Evolutionary conservation across 2,888 invertebrate species (phyloP).

Genomic region (Nowickia ferox): DNA sequence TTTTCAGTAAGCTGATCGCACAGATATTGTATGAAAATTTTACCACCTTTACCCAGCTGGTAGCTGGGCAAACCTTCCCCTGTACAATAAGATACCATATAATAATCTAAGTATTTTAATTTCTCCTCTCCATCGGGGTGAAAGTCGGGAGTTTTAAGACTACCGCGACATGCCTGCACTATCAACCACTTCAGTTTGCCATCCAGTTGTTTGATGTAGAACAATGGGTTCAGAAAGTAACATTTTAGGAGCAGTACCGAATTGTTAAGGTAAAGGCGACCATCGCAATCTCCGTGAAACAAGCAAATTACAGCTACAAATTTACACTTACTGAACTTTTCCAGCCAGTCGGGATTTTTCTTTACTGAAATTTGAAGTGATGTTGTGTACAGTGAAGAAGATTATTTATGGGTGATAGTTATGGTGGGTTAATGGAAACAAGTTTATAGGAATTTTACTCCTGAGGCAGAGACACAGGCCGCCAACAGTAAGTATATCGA

Average conservation of each 20-base stretch:
- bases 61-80: conserved; percentile 44
- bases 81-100: conserved; percentile 54
- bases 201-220: conserved; percentile 50
- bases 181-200: conserved; percentile 66
- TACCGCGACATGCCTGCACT: conserved; percentile 60
- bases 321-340: conserved; percentile 17
- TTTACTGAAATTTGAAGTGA: conserved; percentile 45
- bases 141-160: background rate
- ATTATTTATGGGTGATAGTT: too few relatives aligned
- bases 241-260: background rate
- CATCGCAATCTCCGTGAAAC: conserved; percentile 49
- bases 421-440: too few relatives aligned
- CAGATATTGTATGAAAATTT: conserved; percentile 51
- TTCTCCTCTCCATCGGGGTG: conserved; percentile 28
- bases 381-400: background rate
- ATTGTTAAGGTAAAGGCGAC: background rate
- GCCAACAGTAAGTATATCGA: too few relatives aligned
- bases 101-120: conserved; percentile 19
- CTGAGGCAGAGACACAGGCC: too few relatives aligned
- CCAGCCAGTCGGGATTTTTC: conserved; percentile 25
- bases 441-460: too few relatives aligned
- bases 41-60: conserved; percentile 35
- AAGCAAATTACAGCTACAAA: conserved; percentile 57
- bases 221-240: conserved; percentile 44
- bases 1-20: conserved; percentile 43